A percentile compares a stretch with the other conserved stretches of the same genome.
Evolutionary conservation across 2,888 invertebrate species (phyloP).

Genomic region (Fragum sueziense): DNA sequence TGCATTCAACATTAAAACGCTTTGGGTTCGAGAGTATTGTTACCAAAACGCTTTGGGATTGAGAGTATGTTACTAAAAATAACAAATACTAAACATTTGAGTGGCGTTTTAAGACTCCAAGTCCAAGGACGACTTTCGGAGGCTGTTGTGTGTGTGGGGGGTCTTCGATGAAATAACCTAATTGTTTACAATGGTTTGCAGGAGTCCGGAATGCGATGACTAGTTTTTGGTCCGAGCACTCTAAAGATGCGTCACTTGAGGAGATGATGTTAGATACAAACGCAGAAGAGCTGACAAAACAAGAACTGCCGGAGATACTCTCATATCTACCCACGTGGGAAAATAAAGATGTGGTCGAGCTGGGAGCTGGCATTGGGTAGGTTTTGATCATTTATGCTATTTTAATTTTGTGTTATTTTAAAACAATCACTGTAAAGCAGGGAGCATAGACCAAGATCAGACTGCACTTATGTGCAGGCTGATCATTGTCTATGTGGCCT

Average conservation of each 20-base stretch:
- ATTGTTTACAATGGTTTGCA: conserved; percentile 12
- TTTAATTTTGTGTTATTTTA: background rate
- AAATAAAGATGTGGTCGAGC: conserved; percentile 83
- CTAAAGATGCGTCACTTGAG: conserved; percentile 79
- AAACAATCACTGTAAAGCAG: background rate
- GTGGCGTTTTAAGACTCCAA: too few species aligned
- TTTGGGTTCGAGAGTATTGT: too few species aligned
- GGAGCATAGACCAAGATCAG: too few species aligned
- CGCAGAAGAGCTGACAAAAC: conserved; percentile 80
- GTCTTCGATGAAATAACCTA: too few species aligned
- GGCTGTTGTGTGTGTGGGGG: too few species aligned
- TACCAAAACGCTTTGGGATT: too few species aligned
- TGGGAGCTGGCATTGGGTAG: conserved; percentile 85
- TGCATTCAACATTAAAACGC: too few species aligned
- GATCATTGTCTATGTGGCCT: too few species aligned
- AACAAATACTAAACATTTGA: too few species aligned
- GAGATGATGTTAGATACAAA: conserved; percentile 84
- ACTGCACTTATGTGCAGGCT: too few species aligned
- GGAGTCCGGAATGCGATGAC: conserved; percentile 68
- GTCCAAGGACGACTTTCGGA: too few species aligned
- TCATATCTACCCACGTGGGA: conserved; percentile 82
- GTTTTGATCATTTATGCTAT: conserved; percentile 14
- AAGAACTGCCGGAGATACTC: conserved; percentile 83
- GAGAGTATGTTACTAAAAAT: too few species aligned
- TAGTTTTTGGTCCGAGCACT: conserved; percentile 77